phyloP scores from a whole-genome alignment of 2,888 invertebrate genomes.

The Orthosia cruda region DNA sequence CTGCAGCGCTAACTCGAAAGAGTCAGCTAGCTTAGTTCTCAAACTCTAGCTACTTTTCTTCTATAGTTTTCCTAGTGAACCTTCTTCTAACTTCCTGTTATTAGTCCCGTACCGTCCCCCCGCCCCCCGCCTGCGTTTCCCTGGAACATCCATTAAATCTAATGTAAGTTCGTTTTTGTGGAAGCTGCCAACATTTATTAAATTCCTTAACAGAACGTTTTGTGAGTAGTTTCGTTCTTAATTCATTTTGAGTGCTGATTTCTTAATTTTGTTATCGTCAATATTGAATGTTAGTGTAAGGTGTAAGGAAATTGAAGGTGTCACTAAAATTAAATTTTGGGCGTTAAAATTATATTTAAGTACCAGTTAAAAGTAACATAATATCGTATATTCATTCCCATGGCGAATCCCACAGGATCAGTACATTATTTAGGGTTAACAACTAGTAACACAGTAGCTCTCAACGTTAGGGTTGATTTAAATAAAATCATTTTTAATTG shows the following conservation, averaged over 20 bases:
- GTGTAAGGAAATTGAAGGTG: background rate
- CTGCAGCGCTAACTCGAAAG: background rate
- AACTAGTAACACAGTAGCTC: no score
- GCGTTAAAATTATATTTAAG: background rate
- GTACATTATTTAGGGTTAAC: no score
- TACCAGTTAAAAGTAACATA: background rate
- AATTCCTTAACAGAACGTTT: slow-evolving; percentile 32
- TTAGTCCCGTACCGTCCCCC: background rate
- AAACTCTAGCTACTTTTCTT: background rate
- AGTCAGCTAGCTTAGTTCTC: background rate
- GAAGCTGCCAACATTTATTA: slow-evolving; percentile 41
- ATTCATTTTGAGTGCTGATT: background rate
- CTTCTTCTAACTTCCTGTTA: slow-evolving; percentile 22
- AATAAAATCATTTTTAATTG: no score
- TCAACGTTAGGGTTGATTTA: no score
- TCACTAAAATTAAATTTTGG: background rate
- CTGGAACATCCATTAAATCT: slow-evolving; percentile 42
- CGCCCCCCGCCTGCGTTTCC: slow-evolving; percentile 4
- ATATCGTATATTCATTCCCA: background rate
- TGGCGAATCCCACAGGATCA: no score
- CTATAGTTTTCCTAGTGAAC: slow-evolving; percentile 7
- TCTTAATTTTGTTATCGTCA: background rate
- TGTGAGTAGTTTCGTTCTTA: slow-evolving; percentile 8
- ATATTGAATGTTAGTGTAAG: background rate
- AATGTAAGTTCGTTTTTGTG: slow-evolving; percentile 40